Percentiles rank a stretch among this genome's conserved stretches.
Evolutionary conservation across 2,888 invertebrate species (phyloP).

Genomic region (Vanessa cardui): DNA sequence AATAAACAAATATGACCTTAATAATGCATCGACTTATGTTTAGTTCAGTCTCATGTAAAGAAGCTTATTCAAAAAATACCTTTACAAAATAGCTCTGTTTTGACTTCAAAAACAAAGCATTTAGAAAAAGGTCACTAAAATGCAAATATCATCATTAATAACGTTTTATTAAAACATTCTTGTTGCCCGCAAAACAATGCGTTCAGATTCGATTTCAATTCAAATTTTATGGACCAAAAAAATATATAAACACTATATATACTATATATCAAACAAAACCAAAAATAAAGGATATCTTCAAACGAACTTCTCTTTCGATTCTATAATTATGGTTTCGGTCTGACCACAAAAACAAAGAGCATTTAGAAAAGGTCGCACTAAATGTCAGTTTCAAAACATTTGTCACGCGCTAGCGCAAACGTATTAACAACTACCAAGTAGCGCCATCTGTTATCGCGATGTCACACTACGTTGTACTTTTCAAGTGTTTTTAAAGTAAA

Average conservation of each 20-base stretch:
- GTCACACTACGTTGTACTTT: constrained; percentile 8
- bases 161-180: too few relatives aligned
- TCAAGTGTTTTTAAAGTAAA: not conserved
- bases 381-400: constrained; percentile 15
- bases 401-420: constrained; percentile 3
- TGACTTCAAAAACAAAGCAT: too few relatives aligned
- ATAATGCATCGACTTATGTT: not conserved
- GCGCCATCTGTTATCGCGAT: constrained; percentile 24
- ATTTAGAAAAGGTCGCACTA: constrained; percentile 22
- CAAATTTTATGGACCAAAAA: too few relatives aligned
- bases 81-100: too few relatives aligned
- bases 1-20: not conserved
- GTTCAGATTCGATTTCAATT: too few relatives aligned
- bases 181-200: too few relatives aligned
- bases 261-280: too few relatives aligned
- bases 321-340: not conserved
- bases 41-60: not conserved
- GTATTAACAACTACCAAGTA: constrained; percentile 1
- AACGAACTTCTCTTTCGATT: too few relatives aligned
- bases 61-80: not conserved
- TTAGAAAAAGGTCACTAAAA: not conserved
- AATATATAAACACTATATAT: too few relatives aligned
- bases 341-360: constrained; percentile 8
- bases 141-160: too few relatives aligned
- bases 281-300: too few relatives aligned